A percentile compares a stretch with the other conserved stretches of the same genome.
These are phyloP conservation scores for Hipposideros larvatus DNA, from an alignment of 2,797 vertebrate genomes.

Conservation along the genomic window DNA sequence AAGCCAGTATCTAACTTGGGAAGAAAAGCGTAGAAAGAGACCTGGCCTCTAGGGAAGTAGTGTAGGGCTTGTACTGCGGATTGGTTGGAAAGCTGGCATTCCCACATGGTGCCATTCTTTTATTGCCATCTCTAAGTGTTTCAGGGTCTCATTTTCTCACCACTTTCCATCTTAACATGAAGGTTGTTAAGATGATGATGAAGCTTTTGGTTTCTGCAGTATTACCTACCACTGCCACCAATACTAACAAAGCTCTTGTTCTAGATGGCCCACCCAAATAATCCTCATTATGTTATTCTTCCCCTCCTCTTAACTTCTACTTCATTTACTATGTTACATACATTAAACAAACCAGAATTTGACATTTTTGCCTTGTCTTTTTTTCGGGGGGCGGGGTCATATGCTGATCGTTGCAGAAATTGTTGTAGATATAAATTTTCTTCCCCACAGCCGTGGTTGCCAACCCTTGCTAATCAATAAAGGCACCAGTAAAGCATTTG, in stretches of 20 bases:
- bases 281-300: background rate
- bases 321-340: background rate
- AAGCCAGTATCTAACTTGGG: background rate
- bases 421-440: background rate
- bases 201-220: background rate
- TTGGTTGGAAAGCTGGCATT: background rate
- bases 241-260: background rate
- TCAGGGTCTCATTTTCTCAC: background rate
- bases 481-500: background rate
- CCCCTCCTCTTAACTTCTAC: background rate
- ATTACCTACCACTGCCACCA: background rate
- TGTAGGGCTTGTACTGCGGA: background rate
- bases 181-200: background rate
- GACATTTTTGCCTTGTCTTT: background rate
- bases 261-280: background rate
- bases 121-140: background rate
- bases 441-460: background rate
- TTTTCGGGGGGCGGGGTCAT: background rate
- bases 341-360: background rate
- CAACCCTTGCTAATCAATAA: background rate
- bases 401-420: background rate
- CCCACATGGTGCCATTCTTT: background rate
- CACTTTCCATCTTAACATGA: background rate
- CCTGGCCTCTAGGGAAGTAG: background rate
- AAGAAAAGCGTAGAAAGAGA: background rate